A percentile compares a stretch with the other conserved stretches of the same genome.
phyloP scores from a whole-genome alignment of 92 coral and sea anemone genomes.

The Plumapathes pennacea region DNA sequence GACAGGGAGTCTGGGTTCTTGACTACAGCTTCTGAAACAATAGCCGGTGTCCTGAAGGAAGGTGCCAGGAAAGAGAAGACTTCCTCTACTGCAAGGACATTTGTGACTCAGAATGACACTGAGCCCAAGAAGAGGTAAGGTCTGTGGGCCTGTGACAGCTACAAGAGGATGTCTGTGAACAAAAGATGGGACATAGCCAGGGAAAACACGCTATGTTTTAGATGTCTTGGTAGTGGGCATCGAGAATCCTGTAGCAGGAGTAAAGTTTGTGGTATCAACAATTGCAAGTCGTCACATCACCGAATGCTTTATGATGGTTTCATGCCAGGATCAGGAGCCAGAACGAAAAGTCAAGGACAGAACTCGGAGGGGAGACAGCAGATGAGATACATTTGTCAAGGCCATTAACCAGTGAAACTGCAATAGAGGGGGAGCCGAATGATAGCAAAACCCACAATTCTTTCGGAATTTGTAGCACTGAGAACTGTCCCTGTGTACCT shows the following conservation, averaged over 20 bases:
- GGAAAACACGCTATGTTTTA: constrained; percentile 29
- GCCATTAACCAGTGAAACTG: not conserved
- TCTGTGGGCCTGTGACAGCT: constrained; percentile 29
- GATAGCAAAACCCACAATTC: constrained; percentile 19
- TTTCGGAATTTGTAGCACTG: constrained; percentile 27
- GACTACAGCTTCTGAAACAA: too few relatives aligned
- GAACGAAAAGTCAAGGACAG: too few relatives aligned
- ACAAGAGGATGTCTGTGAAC: constrained; percentile 17
- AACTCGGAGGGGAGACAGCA: too few relatives aligned
- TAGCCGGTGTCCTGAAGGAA: too few relatives aligned
- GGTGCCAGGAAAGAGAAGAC: too few relatives aligned
- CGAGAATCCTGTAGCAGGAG: constrained; percentile 32
- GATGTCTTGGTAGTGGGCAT: constrained; percentile 45
- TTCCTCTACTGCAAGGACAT: too few relatives aligned
- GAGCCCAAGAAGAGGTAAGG: too few relatives aligned
- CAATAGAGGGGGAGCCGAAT: constrained; percentile 1
- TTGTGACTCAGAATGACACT: too few relatives aligned
- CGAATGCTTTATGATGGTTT: constrained; percentile 45
- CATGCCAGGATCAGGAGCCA: too few relatives aligned
- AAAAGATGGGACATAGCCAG: constrained; percentile 35
- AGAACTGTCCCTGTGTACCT: constrained; percentile 43
- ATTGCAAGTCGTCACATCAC: constrained; percentile 38
- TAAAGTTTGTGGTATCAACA: constrained; percentile 45
- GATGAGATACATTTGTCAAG: too few relatives aligned
- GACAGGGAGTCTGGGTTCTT: too few relatives aligned